These are phyloP conservation scores for Epirrita christyi DNA, from an alignment of 2,888 invertebrate genomes.

Conservation along the genomic window DNA sequence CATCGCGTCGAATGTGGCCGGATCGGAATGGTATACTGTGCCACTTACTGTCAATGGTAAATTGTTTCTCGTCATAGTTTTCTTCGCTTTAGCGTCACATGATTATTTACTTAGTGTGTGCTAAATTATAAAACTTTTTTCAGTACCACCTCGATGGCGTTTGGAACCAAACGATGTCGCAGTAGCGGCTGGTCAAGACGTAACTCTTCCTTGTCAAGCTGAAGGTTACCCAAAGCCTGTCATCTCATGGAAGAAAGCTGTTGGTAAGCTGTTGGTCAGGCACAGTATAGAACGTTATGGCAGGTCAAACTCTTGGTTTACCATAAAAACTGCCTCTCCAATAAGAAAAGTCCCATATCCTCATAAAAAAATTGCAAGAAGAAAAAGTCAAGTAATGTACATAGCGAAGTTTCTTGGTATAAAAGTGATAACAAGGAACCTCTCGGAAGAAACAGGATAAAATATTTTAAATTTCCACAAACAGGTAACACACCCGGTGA, in stretches of 20 bases:
- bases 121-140: no score
- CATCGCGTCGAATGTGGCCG: constrained; percentile 94
- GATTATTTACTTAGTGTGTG: background rate
- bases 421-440: background rate
- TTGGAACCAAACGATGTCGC: constrained; percentile 93
- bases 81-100: background rate
- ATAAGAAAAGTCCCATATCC: background rate
- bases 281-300: no score
- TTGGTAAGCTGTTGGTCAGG: constrained; percentile 85
- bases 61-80: background rate
- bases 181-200: constrained; percentile 92
- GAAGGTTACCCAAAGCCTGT: constrained; percentile 96
- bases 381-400: no score
- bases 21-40: constrained; percentile 90
- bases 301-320: background rate
- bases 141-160: constrained; percentile 96
- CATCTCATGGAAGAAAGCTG: constrained; percentile 95
- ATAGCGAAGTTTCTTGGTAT: no score
- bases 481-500: constrained; percentile 88
- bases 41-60: constrained; percentile 93
- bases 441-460: constrained; percentile 6
- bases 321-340: background rate
- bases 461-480: constrained; percentile 34
- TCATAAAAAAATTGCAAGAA: no score
- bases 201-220: constrained; percentile 94